Percentiles rank a stretch among this genome's conserved stretches.
Conservation (phyloP, 1,140 invertebrate species). For the Condylostylus longicornis region DNA sequence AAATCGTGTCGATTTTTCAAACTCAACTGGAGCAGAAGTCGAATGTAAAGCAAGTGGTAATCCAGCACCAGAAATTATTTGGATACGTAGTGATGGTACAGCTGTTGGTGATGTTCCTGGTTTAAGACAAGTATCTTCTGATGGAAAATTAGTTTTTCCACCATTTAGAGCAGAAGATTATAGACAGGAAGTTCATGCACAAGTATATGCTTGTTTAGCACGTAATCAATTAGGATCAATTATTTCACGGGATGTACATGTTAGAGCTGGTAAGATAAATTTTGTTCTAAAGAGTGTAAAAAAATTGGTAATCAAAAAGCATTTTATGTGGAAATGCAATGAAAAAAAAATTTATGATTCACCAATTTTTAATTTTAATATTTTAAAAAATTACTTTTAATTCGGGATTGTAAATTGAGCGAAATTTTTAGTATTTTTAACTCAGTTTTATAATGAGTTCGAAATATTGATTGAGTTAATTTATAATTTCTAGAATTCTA, state of each 20-base stretch:
- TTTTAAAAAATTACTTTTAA: no score
- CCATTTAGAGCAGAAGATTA: slow-evolving; percentile 87
- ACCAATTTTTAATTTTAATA: no score
- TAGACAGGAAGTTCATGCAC: slow-evolving; percentile 81
- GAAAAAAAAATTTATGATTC: no score
- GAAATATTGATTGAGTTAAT: no score
- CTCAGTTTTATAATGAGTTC: no score
- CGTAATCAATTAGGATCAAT: slow-evolving; percentile 77
- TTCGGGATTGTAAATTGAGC: no score
- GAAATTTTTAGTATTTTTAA: no score
- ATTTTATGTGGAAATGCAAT: no score
- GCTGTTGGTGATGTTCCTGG: slow-evolving; percentile 79
- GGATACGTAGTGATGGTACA: slow-evolving; percentile 75
- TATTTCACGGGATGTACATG: slow-evolving; percentile 80
- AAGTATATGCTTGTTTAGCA: slow-evolving; percentile 83
- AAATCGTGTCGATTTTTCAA: slow-evolving; percentile 82
- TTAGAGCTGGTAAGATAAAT: slow-evolving; percentile 72
- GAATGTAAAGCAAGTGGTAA: slow-evolving; percentile 83
- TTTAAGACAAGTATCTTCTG: slow-evolving; percentile 68
- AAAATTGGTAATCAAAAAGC: no score
- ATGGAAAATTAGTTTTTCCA: slow-evolving; percentile 86
- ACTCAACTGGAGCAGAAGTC: slow-evolving; percentile 81
- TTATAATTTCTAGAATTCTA: no score
- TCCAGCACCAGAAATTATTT: slow-evolving; percentile 81
- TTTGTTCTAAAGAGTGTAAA: slow-evolving; percentile 14